Percentiles rank a stretch among this genome's conserved stretches.
Conservation (phyloP, 1,140 invertebrate genomes). For the Ectropis grisescens region DNA sequence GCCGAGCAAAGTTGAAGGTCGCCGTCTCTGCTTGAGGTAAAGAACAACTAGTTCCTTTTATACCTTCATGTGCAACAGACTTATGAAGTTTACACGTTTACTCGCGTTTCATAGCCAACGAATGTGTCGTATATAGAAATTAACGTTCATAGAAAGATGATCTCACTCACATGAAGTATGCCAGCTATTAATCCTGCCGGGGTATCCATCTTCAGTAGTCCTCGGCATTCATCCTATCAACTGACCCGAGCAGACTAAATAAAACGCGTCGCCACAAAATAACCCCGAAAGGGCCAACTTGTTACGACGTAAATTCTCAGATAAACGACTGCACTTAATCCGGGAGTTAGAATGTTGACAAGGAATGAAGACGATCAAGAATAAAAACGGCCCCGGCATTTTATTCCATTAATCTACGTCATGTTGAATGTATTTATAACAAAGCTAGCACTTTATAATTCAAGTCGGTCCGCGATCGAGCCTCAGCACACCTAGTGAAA, state of each 20-base stretch:
- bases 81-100: too few relatives aligned
- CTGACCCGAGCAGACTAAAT: conserved; percentile 22
- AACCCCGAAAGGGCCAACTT: conserved; percentile 35
- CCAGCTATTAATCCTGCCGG: too few relatives aligned
- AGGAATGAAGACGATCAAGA: conserved; percentile 43
- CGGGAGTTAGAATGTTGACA: conserved; percentile 57
- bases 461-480: conserved; percentile 27
- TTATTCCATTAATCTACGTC: conserved; percentile 56
- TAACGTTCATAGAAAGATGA: too few relatives aligned
- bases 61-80: conserved; percentile 9
- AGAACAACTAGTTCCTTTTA: conserved; percentile 38
- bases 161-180: too few relatives aligned
- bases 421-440: conserved; percentile 56
- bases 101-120: too few relatives aligned
- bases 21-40: conserved; percentile 47
- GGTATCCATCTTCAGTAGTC: too few relatives aligned
- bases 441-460: conserved; percentile 58
- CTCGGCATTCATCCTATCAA: conserved; percentile 7
- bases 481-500: conserved; percentile 36
- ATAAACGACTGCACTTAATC: conserved; percentile 53
- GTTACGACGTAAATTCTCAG: conserved; percentile 36
- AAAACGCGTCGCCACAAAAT: conserved; percentile 24
- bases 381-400: conserved; percentile 38
- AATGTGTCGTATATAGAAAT: too few relatives aligned
- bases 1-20: conserved; percentile 48